These are phyloP conservation scores for Carcharodon carcharias DNA, from an alignment of 2,797 vertebrate genomes.

Conservation along the genomic window DNA sequence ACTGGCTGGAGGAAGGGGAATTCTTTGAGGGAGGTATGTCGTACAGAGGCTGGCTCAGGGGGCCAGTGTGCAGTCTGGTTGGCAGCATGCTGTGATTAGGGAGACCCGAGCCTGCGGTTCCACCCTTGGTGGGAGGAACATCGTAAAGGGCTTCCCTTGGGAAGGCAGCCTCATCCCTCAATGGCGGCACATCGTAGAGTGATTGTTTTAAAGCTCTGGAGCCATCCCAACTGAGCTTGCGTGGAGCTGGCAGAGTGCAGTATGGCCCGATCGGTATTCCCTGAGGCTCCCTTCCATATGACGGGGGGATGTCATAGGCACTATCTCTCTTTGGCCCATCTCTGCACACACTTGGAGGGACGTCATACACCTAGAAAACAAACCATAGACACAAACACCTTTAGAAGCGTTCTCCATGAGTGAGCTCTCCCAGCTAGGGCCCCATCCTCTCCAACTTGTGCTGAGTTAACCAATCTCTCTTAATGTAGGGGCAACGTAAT, in stretches of 20 bases:
- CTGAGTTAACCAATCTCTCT: not conserved
- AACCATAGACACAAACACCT: not conserved
- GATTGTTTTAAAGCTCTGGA: slow-evolving; percentile 38
- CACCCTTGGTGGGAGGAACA: slow-evolving; percentile 21
- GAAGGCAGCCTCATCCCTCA: slow-evolving; percentile 33
- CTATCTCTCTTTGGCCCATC: slow-evolving; percentile 49
- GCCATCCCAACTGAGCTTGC: slow-evolving; percentile 65
- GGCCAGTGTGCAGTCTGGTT: not conserved
- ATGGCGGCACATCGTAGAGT: slow-evolving; percentile 46
- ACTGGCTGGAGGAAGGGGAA: too few relatives aligned
- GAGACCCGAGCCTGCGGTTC: not conserved
- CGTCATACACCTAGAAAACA: slow-evolving; percentile 60
- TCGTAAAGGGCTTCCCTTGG: slow-evolving; percentile 44
- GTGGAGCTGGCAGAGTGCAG: slow-evolving; percentile 64
- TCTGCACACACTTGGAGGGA: slow-evolving; percentile 56
- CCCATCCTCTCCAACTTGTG: not conserved
- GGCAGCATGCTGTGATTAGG: not conserved
- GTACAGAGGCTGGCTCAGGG: not conserved
- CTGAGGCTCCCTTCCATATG: slow-evolving; percentile 46
- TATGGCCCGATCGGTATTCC: slow-evolving; percentile 49
- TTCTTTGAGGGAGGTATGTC: not conserved
- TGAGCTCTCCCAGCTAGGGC: not conserved
- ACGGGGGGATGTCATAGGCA: slow-evolving; percentile 52
- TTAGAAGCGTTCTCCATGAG: not conserved
- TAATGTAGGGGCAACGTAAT: not conserved